phyloP scores from a whole-genome alignment of 2,113 vertebrate genomes.

The Xiphophorus hellerii region DNA sequence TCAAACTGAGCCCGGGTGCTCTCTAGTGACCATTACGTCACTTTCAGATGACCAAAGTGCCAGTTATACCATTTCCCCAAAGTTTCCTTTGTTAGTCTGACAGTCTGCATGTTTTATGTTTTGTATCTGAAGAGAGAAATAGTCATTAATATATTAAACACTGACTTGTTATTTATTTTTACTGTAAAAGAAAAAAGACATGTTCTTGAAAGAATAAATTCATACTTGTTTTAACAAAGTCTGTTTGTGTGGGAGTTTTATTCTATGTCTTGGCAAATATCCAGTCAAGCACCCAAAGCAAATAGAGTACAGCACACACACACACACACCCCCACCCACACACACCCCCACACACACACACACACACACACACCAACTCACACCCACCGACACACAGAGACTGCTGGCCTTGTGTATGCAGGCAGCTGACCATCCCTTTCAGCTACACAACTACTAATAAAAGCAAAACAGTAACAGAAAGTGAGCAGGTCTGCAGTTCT shows the following conservation, averaged over 20 bases:
- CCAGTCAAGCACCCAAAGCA: slow-evolving; percentile 39
- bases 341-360: background rate
- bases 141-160: slow-evolving; percentile 30
- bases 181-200: slow-evolving; percentile 43
- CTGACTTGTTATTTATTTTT: slow-evolving; percentile 58
- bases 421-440: slow-evolving; percentile 41
- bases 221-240: slow-evolving; percentile 71
- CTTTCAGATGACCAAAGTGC: slow-evolving; percentile 75
- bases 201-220: slow-evolving; percentile 72
- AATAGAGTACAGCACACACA: slow-evolving; percentile 11
- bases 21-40: slow-evolving; percentile 64
- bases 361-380: slow-evolving; percentile 1
- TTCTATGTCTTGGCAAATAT: slow-evolving; percentile 53
- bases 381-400: background rate
- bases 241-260: slow-evolving; percentile 57
- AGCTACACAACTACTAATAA: slow-evolving; percentile 21
- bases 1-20: slow-evolving; percentile 74
- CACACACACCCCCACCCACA: slow-evolving; percentile 16
- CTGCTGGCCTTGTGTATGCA: slow-evolving; percentile 47
- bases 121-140: slow-evolving; percentile 46
- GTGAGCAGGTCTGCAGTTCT: slow-evolving; percentile 13
- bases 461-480: slow-evolving; percentile 10
- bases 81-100: slow-evolving; percentile 14
- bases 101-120: slow-evolving; percentile 44
- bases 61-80: slow-evolving; percentile 68